Evolutionary conservation across 2,888 invertebrate species (phyloP).

Genomic region (Cerastoderma edule): DNA sequence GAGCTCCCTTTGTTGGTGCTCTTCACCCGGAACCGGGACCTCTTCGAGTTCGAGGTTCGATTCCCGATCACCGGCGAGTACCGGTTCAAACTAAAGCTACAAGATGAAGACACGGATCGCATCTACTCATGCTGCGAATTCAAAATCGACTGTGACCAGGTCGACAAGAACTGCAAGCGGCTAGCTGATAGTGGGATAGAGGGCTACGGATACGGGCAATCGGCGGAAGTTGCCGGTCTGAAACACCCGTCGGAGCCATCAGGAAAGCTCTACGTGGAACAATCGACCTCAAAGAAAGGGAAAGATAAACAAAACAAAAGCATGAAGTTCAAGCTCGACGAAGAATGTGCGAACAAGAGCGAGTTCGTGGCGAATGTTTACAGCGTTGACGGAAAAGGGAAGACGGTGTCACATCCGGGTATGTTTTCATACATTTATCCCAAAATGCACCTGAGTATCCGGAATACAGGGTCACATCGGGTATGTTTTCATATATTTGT

Average conservation of each 20-base stretch:
- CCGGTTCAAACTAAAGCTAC: constrained; percentile 21
- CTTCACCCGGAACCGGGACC: constrained; percentile 1
- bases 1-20: constrained; percentile 29
- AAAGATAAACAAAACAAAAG: background rate
- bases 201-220: constrained; percentile 27
- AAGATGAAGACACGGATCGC: background rate
- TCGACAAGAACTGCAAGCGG: constrained; percentile 15
- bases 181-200: constrained; percentile 30
- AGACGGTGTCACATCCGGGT: constrained; percentile 6
- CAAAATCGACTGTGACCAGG: constrained; percentile 29
- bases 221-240: constrained; percentile 33
- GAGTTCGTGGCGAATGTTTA: background rate
- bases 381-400: constrained; percentile 3
- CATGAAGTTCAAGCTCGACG: constrained; percentile 20
- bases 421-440: too few species aligned
- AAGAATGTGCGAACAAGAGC: background rate
- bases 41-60: constrained; percentile 31
- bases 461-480: too few species aligned
- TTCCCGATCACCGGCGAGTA: constrained; percentile 31
- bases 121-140: constrained; percentile 30
- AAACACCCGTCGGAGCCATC: constrained; percentile 5
- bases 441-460: too few species aligned
- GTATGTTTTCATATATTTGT: too few species aligned
- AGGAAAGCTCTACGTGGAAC: constrained; percentile 22
- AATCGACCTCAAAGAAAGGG: background rate